Percentiles rank a stretch among this genome's conserved stretches.
Conservation (phyloP, 2,888 invertebrate genomes). For the Xanthia togata region DNA sequence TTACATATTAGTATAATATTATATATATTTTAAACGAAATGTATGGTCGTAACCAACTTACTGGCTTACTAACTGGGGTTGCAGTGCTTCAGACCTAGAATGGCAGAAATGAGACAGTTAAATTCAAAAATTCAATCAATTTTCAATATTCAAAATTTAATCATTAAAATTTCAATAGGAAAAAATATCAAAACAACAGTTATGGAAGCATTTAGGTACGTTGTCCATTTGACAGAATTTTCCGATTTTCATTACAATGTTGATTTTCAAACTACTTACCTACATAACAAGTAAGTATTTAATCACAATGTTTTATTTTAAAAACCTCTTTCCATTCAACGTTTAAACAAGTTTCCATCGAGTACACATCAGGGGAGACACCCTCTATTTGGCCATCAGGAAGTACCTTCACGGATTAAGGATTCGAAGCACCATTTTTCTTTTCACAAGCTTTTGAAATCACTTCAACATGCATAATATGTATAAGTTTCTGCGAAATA, state of each 20-base stretch:
- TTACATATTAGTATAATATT: too few species aligned
- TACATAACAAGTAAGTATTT: too few species aligned
- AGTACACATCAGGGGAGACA: slow-evolving; percentile 32
- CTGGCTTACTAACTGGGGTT: background rate
- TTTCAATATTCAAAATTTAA: too few species aligned
- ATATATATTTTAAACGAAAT: too few species aligned
- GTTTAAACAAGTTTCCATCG: slow-evolving; percentile 24
- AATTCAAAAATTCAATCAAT: too few species aligned
- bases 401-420: slow-evolving; percentile 40
- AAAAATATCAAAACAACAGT: too few species aligned
- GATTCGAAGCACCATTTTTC: slow-evolving; percentile 9
- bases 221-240: background rate
- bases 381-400: slow-evolving; percentile 44
- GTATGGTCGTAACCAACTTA: background rate
- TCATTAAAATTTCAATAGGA: too few species aligned
- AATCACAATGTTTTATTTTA: slow-evolving; percentile 10
- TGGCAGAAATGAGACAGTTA: background rate
- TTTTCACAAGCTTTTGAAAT: slow-evolving; percentile 5
- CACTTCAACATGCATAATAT: background rate
- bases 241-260: background rate
- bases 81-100: background rate
- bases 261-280: background rate
- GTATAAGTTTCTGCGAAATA: background rate
- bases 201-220: too few species aligned
- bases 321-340: slow-evolving; percentile 12